These are phyloP conservation scores for Timema podura DNA, from an alignment of 2,888 invertebrate species.

Conservation along the genomic window DNA sequence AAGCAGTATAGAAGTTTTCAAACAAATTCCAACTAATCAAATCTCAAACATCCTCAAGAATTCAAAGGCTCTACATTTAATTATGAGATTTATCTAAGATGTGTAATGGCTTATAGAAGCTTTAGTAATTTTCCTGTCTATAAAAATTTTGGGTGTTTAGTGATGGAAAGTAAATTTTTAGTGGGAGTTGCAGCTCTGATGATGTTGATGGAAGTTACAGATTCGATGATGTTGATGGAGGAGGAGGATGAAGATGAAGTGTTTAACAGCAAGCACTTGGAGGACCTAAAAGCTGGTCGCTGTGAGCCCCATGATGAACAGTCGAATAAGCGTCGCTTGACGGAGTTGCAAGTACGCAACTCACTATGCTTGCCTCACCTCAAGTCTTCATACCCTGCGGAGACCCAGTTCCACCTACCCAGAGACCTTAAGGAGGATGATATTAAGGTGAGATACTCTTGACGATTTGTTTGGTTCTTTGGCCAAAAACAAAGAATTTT, in stretches of 20 bases:
- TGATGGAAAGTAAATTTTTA: too few species aligned
- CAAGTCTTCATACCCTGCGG: slow-evolving; percentile 79
- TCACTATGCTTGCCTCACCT: slow-evolving; percentile 80
- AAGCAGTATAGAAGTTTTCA: too few species aligned
- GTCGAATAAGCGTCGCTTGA: slow-evolving; percentile 45
- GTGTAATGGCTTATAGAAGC: too few species aligned
- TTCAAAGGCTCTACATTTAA: too few species aligned
- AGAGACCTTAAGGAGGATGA: slow-evolving; percentile 58
- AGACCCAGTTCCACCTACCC: slow-evolving; percentile 63
- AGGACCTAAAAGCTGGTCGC: slow-evolving; percentile 54
- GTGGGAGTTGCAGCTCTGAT: too few species aligned
- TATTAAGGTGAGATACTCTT: slow-evolving; percentile 52
- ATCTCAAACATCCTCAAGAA: too few species aligned
- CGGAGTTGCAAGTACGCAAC: slow-evolving; percentile 73
- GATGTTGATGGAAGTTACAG: not conserved
- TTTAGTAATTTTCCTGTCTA: too few species aligned
- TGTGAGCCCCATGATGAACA: slow-evolving; percentile 39
- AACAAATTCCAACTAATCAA: too few species aligned
- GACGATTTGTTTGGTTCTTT: slow-evolving; percentile 4
- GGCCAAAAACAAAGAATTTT: slow-evolving; percentile 18
- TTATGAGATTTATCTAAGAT: too few species aligned
- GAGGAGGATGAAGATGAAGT: slow-evolving; percentile 83
- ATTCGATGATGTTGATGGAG: slow-evolving; percentile 16
- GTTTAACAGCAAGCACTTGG: slow-evolving; percentile 75
- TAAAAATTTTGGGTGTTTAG: too few species aligned